Conservation (phyloP, 2,797 vertebrate species). For the Sebastiscus tertius region DNA sequence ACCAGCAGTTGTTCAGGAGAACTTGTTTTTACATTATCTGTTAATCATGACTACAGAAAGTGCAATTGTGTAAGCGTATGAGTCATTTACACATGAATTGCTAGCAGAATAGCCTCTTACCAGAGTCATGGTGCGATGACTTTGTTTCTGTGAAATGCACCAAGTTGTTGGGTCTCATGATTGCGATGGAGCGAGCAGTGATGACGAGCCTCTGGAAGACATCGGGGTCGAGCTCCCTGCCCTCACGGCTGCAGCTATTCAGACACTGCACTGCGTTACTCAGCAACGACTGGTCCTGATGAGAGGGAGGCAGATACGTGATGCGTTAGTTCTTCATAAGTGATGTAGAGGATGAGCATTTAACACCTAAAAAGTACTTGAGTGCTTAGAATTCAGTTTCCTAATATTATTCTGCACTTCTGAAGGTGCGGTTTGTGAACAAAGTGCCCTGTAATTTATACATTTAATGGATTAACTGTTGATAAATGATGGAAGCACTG, state of each 20-base stretch:
- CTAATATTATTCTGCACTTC: not conserved
- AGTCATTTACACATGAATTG: not conserved
- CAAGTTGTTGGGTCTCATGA: conserved; percentile 98
- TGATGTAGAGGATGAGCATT: not conserved
- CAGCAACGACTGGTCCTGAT: conserved; percentile 95
- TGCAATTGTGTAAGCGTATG: not conserved
- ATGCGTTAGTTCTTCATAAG: not conserved
- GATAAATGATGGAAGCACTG: not conserved
- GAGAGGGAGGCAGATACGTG: not conserved
- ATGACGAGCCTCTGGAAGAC: conserved; percentile 98
- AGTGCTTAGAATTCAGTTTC: not conserved
- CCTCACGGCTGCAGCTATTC: conserved; percentile 90
- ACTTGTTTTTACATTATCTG: not conserved
- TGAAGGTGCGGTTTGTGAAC: not conserved
- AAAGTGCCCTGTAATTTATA: not conserved
- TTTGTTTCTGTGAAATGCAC: conserved; percentile 97
- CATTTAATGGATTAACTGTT: not conserved
- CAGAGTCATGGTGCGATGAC: conserved; percentile 85
- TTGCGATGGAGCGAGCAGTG: conserved; percentile 97
- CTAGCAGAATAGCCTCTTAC: conserved; percentile 70
- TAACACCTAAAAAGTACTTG: not conserved
- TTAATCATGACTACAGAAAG: not conserved
- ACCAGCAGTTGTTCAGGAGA: not conserved
- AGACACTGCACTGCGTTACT: conserved; percentile 98
- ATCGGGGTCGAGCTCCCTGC: conserved; percentile 94